A percentile compares a stretch with the other conserved stretches of the same genome.
These are phyloP conservation scores for Passer montanus DNA, from an alignment of 2,113 vertebrate genomes.

Conservation along the genomic window DNA sequence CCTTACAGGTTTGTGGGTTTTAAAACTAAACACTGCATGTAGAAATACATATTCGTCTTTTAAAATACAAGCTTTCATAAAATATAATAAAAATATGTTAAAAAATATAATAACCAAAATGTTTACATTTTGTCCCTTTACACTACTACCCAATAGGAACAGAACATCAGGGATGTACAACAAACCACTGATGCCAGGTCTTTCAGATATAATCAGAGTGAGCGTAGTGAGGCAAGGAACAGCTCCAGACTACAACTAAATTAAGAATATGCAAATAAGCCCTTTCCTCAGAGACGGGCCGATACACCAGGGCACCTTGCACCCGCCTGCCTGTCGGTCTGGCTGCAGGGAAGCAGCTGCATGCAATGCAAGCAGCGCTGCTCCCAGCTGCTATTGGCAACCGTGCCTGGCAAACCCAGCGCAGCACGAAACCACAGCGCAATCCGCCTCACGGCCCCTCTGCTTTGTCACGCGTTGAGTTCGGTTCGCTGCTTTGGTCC, in stretches of 20 bases:
- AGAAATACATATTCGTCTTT: background rate
- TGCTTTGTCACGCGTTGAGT: background rate
- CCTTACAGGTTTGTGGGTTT: background rate
- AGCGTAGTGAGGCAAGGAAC: background rate
- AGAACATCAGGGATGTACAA: background rate
- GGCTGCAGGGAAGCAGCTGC: background rate
- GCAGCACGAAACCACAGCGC: background rate
- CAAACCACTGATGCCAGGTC: background rate
- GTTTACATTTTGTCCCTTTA: background rate
- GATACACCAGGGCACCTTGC: rapidly evolving
- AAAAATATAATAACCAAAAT: background rate
- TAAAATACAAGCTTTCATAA: background rate
- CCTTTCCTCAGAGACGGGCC: background rate
- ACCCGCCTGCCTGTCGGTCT: rapidly evolving
- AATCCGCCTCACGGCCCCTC: rapidly evolving
- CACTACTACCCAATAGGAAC: background rate
- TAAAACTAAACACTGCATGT: background rate
- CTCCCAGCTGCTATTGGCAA: background rate
- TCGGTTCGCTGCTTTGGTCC: background rate
- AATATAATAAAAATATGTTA: background rate
- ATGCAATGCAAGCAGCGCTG: background rate
- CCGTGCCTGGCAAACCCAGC: background rate
- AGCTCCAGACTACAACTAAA: background rate
- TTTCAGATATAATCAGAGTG: background rate
- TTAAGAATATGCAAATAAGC: background rate